phyloP scores from a whole-genome alignment of 2,113 vertebrate genomes.

The Cyanoliseus patagonus region DNA sequence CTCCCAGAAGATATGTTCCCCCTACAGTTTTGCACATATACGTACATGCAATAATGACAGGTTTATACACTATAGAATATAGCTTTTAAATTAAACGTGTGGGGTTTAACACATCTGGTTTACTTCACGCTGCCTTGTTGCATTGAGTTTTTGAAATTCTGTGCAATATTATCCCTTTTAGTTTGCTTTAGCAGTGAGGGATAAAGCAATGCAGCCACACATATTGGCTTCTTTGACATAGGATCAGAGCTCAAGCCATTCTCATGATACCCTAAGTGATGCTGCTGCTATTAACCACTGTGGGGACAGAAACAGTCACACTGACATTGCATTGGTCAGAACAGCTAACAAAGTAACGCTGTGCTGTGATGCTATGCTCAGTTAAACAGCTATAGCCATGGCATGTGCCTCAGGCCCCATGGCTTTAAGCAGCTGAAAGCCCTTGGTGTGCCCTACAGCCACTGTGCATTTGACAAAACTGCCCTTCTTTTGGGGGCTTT shows the following conservation, averaged over 20 bases:
- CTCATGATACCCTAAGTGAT: rapidly evolving
- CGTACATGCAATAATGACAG: neutral
- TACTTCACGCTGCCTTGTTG: neutral
- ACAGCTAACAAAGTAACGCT: neutral
- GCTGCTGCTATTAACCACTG: neutral
- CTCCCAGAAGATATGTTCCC: neutral
- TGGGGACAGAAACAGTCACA: neutral
- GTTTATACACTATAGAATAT: neutral
- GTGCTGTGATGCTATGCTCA: neutral
- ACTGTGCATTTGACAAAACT: neutral
- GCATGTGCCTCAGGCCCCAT: neutral
- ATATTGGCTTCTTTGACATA: rapidly evolving
- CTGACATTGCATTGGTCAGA: neutral
- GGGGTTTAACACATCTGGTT: neutral
- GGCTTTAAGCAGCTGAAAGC: neutral
- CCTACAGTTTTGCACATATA: neutral
- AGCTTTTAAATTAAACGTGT: neutral
- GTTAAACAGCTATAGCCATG: neutral
- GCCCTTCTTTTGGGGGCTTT: neutral
- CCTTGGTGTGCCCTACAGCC: neutral
- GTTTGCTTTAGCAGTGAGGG: neutral
- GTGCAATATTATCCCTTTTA: neutral
- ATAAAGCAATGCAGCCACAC: neutral
- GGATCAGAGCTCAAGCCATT: neutral
- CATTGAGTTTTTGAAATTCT: neutral